Evolutionary conservation across 2,888 invertebrate genomes (phyloP).

Genomic region (Galerucella nymphaeae): DNA sequence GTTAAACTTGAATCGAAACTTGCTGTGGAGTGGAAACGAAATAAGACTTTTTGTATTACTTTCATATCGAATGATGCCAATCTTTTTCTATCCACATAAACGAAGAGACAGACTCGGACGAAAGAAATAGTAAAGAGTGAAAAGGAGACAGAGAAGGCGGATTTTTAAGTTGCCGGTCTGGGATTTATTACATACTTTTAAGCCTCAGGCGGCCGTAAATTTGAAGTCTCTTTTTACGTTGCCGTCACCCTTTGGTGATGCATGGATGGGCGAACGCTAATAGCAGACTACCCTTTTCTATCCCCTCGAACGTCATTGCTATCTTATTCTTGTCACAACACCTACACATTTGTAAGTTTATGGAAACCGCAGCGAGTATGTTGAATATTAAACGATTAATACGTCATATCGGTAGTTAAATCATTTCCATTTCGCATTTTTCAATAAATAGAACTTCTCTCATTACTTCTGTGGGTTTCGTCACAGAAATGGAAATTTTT

Average conservation of each 20-base stretch:
- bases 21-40: neutral
- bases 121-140: slow-evolving; percentile 12
- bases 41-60: slow-evolving; percentile 15
- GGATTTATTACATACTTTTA: slow-evolving; percentile 67
- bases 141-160: slow-evolving; percentile 47
- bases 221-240: slow-evolving; percentile 62
- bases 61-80: slow-evolving; percentile 58
- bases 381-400: slow-evolving; percentile 38
- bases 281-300: slow-evolving; percentile 41
- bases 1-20: neutral
- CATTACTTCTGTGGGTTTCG: too few species aligned
- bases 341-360: slow-evolving; percentile 36
- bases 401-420: slow-evolving; percentile 4
- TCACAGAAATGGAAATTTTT: too few species aligned
- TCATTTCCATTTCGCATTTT: too few species aligned
- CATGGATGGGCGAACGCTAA: slow-evolving; percentile 58
- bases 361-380: slow-evolving; percentile 49
- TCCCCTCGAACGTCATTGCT: slow-evolving; percentile 31
- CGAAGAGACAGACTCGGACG: slow-evolving; percentile 22
- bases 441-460: too few species aligned
- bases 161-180: slow-evolving; percentile 63
- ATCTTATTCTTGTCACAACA: slow-evolving; percentile 5
- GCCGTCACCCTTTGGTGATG: slow-evolving; percentile 59
- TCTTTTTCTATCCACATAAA: slow-evolving; percentile 39
- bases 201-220: slow-evolving; percentile 66